Evolutionary conservation across 2,888 invertebrate genomes (phyloP).

Genomic region (Dryobota labecula): DNA sequence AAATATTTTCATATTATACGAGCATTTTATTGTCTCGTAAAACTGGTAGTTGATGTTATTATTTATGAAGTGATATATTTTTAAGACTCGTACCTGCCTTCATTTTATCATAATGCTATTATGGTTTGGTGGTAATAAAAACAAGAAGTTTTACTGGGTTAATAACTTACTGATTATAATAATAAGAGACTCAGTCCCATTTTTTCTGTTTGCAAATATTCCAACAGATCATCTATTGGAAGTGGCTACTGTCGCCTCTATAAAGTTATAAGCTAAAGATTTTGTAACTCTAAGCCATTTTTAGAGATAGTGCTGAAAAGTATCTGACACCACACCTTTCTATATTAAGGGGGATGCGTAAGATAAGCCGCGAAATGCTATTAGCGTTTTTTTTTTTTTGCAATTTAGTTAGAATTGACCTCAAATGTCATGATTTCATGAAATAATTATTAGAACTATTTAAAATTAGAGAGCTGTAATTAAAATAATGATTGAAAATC

Average conservation of each 20-base stretch:
- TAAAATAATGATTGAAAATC: not conserved
- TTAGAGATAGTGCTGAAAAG: not conserved
- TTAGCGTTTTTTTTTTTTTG: not conserved
- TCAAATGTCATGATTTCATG: not conserved
- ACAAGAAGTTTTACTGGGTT: not conserved
- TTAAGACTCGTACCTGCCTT: too few relatives aligned
- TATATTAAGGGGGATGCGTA: not conserved
- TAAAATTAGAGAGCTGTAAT: not conserved
- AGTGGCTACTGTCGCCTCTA: not conserved
- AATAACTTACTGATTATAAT: conserved; percentile 7
- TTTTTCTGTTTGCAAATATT: not conserved
- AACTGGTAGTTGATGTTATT: conserved; percentile 45
- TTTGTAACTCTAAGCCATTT: not conserved
- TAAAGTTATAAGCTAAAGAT: not conserved
- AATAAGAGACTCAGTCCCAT: not conserved
- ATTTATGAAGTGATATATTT: conserved; percentile 37
- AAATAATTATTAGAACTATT: not conserved
- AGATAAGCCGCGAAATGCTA: not conserved
- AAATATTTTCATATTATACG: conserved; percentile 50
- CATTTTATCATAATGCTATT: not conserved
- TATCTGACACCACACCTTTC: not conserved
- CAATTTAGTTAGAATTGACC: not conserved
- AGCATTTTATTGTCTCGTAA: conserved; percentile 59
- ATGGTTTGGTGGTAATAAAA: not conserved
- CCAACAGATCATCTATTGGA: not conserved